Evolutionary conservation across 2,888 invertebrate genomes (phyloP).

Genomic region (Cataglyphis altisquamis): DNA sequence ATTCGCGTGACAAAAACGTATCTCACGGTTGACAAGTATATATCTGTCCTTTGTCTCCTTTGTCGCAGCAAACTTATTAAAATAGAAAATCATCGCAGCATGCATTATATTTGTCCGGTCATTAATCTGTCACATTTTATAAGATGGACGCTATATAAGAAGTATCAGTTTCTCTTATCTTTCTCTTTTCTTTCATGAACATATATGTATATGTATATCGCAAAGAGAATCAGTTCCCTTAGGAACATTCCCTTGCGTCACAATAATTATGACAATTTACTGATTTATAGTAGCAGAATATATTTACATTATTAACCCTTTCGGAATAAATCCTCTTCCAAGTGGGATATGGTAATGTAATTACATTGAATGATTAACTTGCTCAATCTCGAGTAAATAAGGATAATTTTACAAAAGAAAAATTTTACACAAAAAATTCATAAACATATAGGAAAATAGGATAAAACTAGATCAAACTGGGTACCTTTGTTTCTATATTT

Average conservation of each 20-base stretch:
- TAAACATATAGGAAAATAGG: no score
- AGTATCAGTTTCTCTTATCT: background rate
- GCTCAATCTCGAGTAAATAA: background rate
- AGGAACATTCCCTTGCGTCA: background rate
- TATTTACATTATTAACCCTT: constrained; percentile 36
- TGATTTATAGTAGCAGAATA: background rate
- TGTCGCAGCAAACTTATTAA: background rate
- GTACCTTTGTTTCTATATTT: no score
- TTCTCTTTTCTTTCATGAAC: background rate
- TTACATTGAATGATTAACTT: background rate
- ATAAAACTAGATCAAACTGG: no score
- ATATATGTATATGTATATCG: background rate
- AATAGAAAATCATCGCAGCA: constrained; percentile 8
- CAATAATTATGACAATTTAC: constrained; percentile 1
- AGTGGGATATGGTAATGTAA: background rate
- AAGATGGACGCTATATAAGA: background rate
- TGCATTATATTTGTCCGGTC: background rate
- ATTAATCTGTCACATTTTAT: background rate
- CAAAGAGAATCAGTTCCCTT: background rate
- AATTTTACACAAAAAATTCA: background rate
- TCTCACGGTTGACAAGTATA: background rate
- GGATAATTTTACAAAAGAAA: background rate
- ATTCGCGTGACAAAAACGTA: background rate
- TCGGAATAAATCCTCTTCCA: background rate
- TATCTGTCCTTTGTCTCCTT: background rate